A percentile compares a stretch with the other conserved stretches of the same genome.
phyloP scores from a whole-genome alignment of 2,797 vertebrate genomes.

The Halcyon leucocephala region DNA sequence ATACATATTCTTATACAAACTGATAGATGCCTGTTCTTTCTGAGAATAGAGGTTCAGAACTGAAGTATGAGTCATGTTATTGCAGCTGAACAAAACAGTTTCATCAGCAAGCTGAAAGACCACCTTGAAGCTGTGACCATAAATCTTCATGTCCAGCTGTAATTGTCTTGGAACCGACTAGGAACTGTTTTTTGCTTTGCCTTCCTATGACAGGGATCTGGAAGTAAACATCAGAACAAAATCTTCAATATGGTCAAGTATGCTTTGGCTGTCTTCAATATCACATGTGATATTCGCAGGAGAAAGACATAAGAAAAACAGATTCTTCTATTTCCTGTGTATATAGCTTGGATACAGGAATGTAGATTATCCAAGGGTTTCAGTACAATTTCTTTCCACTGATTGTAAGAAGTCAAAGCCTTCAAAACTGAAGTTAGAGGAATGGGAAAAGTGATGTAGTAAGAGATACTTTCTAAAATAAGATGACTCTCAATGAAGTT shows the following conservation, averaged over 20 bases:
- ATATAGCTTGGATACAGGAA: background rate
- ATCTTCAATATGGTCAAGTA: background rate
- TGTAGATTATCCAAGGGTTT: background rate
- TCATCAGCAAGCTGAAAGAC: background rate
- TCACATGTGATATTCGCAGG: background rate
- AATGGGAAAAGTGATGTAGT: background rate
- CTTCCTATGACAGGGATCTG: background rate
- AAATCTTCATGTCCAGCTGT: background rate
- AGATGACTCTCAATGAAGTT: background rate
- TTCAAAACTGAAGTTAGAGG: background rate
- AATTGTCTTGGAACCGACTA: background rate
- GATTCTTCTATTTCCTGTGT: background rate
- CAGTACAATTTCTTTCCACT: background rate
- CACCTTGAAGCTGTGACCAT: background rate
- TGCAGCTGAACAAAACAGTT: background rate
- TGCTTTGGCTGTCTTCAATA: background rate
- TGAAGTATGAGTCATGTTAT: background rate
- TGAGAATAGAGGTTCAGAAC: background rate
- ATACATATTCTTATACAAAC: background rate
- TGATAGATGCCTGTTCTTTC: background rate
- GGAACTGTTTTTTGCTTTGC: background rate
- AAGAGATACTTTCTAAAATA: background rate
- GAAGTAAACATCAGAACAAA: background rate
- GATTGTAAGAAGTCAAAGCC: background rate
- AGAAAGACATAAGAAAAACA: background rate